Conservation (phyloP, 2,113 vertebrate genomes). For the Tonatia bakeri region DNA sequence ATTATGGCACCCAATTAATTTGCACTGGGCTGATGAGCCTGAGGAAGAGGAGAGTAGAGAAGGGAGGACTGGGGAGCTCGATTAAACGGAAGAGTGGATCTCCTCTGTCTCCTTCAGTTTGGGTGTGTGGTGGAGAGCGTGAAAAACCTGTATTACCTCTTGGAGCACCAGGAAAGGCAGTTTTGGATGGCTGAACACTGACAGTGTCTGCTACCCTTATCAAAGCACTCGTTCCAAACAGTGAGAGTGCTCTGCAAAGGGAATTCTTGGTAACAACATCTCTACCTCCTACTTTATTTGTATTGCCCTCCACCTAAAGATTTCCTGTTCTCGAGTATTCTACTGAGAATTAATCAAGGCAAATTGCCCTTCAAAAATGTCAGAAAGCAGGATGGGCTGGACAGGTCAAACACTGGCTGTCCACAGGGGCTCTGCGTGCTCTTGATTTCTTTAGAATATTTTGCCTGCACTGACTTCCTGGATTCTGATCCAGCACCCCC, state of each 20-base stretch:
- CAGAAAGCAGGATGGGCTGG: not conserved
- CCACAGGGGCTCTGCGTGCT: not conserved
- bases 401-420: not conserved
- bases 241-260: not conserved
- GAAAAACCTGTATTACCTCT: not conserved
- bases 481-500: not conserved
- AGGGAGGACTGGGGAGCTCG: not conserved
- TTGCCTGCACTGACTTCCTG: not conserved
- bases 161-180: not conserved
- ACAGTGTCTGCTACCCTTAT: not conserved
- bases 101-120: not conserved
- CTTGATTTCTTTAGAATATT: not conserved
- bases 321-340: not conserved
- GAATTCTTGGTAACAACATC: not conserved
- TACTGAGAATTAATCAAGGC: not conserved
- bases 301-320: not conserved
- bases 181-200: not conserved
- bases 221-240: not conserved
- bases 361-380: not conserved
- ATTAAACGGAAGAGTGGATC: not conserved
- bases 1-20: not conserved
- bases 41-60: not conserved
- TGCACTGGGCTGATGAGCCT: not conserved
- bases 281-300: not conserved
- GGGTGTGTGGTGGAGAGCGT: not conserved